These are phyloP conservation scores for Papilio machaon DNA, from an alignment of 1,140 invertebrate genomes.

Conservation along the genomic window DNA sequence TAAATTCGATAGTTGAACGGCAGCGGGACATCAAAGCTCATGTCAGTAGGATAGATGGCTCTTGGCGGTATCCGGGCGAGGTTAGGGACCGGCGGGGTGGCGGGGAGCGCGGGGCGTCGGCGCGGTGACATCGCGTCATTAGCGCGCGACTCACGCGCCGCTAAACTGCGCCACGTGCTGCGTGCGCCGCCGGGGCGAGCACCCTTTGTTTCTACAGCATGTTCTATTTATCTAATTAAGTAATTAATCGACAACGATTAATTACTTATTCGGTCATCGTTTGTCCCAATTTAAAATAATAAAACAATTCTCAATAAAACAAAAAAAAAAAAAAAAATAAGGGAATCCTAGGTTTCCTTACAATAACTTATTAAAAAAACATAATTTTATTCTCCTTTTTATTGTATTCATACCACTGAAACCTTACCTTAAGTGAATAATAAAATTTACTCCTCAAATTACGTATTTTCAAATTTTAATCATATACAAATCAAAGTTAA, in stretches of 20 bases:
- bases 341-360: too few species aligned
- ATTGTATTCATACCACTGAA: too few species aligned
- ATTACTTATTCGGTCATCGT: neutral
- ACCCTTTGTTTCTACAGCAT: conserved; percentile 55
- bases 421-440: too few species aligned
- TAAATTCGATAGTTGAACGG: conserved; percentile 38
- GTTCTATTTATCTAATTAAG: conserved; percentile 34
- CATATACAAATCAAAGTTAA: too few species aligned
- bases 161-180: conserved; percentile 73
- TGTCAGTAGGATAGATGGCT: conserved; percentile 15
- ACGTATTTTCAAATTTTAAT: too few species aligned
- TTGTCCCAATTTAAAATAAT: neutral
- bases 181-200: conserved; percentile 46
- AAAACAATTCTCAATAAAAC: neutral
- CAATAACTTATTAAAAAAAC: too few species aligned
- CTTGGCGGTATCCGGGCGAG: conserved; percentile 43
- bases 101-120: neutral
- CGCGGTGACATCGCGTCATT: conserved; percentile 62
- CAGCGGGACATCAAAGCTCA: conserved; percentile 40
- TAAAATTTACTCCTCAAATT: too few species aligned
- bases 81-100: neutral
- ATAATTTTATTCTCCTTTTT: too few species aligned
- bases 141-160: conserved; percentile 69
- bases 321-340: too few species aligned
- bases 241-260: neutral